Evolutionary conservation across 2,113 vertebrate species (phyloP).

Genomic region (Eonycteris spelaea): DNA sequence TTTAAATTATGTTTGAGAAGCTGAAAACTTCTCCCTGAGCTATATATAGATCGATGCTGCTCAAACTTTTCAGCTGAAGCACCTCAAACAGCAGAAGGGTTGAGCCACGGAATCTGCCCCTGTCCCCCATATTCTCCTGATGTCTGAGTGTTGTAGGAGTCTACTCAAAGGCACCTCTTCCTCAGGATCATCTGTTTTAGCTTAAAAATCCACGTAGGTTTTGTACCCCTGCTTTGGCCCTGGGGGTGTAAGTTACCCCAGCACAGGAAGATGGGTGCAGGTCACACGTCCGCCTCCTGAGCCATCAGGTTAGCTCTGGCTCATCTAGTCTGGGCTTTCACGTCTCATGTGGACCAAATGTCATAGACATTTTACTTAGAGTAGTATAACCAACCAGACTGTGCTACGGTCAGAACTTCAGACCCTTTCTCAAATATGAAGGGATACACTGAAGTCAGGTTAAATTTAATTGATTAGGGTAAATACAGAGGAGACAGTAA

Average conservation of each 20-base stretch:
- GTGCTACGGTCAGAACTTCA: not conserved
- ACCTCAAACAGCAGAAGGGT: not conserved
- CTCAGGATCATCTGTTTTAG: not conserved
- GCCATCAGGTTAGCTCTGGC: not conserved
- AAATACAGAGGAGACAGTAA: not conserved
- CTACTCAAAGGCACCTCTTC: not conserved
- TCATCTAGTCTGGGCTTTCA: not conserved
- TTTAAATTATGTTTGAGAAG: conserved; percentile 44
- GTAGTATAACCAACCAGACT: not conserved
- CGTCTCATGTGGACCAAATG: not conserved
- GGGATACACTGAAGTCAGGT: not conserved
- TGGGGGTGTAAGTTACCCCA: not conserved
- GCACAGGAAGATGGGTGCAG: not conserved
- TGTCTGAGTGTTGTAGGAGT: not conserved
- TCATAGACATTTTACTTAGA: not conserved
- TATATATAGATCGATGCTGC: not conserved
- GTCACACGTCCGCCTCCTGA: not conserved
- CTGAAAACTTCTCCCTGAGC: not conserved
- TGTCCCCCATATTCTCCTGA: not conserved
- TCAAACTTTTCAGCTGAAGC: not conserved
- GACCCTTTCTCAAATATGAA: conserved; percentile 6
- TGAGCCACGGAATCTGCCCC: not conserved
- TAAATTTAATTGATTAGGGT: not conserved
- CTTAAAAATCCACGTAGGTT: not conserved
- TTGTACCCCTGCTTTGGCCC: not conserved